Percentiles rank a stretch among this genome's conserved stretches.
Evolutionary conservation across 1,140 invertebrate species (phyloP).

Genomic region (Coenobita brevimanus): DNA sequence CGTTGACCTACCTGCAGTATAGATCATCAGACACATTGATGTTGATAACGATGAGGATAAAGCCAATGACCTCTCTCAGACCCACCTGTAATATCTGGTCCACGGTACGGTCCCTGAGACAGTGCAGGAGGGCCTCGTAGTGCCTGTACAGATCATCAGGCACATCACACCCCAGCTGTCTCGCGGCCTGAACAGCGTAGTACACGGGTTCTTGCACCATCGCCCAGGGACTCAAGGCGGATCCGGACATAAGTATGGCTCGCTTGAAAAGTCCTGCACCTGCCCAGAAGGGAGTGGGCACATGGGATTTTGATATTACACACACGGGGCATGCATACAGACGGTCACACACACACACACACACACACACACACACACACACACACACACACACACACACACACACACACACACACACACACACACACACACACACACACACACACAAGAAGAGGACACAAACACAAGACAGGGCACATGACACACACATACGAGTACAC

Average conservation of each 20-base stretch:
- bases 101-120: conserved; percentile 54
- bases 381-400: not conserved
- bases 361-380: not conserved
- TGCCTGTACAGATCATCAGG: conserved; percentile 35
- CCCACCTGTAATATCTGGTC: conserved; percentile 74
- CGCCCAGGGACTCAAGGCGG: conserved; percentile 79
- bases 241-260: conserved; percentile 82
- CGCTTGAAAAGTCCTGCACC: conserved; percentile 74
- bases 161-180: conserved; percentile 77
- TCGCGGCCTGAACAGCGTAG: conserved; percentile 73
- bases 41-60: too few relatives aligned
- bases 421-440: not conserved
- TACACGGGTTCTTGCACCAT: conserved; percentile 84
- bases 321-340: too few relatives aligned
- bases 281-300: not conserved
- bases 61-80: too few relatives aligned
- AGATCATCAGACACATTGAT: too few relatives aligned
- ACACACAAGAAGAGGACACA: too few relatives aligned
- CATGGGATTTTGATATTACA: too few relatives aligned
- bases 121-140: conserved; percentile 55
- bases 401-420: not conserved
- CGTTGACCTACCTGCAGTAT: too few relatives aligned
- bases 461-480: too few relatives aligned
- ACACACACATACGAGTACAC: too few relatives aligned
- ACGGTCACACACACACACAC: not conserved